Base-by-base conservation (phyloP, 2,113 vertebrate species). In the Chiloscyllium plagiosum region DNA sequence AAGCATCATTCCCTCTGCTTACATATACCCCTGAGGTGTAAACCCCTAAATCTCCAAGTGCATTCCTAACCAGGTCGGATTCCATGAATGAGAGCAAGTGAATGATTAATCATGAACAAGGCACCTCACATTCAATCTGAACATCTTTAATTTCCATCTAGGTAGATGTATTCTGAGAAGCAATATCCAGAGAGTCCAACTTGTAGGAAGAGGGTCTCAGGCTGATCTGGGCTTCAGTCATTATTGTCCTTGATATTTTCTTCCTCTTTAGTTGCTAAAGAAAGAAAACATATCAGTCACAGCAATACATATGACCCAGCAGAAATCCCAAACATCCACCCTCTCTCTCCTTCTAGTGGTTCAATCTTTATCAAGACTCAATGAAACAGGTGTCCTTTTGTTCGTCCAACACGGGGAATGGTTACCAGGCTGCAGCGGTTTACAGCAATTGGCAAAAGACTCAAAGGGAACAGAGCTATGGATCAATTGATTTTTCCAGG, bases 121-220 rank as follows among this genome's bases (percentile, higher is more conserved):
- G 10, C 24, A 61, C 26, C 13, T 90, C 87, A 90, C 2, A 29
- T 61, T 61, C 52, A 61, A 90, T 65, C 10, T 90, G 52, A 61
- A 90, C 87, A 90, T 65, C 80, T 90, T 90, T 90, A 90, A 90
- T 90, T 61, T 56, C 87, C 20, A 24, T 89, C 52, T 90, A 33
- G 61, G 50, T 90, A 61, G 87, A 15, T 90, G 87, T 61, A 33
- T 56, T 61, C 29, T 42, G 87, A 90, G 47, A 56, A 61, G 52
- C 37, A 90, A 29, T 13, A 4, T 26, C 2, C 52, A 33, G 52
- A 52, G 26, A 61, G 52, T 33, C 50, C 26, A 65, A 61, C 12
- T 90, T 12, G 2, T 33, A 29, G 29, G 29, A 33, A 33, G 1
- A 42, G 37, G 0, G 26, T 13, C 17, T 90, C 87, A 90, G 50